Evolutionary conservation across 2,888 invertebrate species (phyloP).

Genomic region (Noctua janthina): DNA sequence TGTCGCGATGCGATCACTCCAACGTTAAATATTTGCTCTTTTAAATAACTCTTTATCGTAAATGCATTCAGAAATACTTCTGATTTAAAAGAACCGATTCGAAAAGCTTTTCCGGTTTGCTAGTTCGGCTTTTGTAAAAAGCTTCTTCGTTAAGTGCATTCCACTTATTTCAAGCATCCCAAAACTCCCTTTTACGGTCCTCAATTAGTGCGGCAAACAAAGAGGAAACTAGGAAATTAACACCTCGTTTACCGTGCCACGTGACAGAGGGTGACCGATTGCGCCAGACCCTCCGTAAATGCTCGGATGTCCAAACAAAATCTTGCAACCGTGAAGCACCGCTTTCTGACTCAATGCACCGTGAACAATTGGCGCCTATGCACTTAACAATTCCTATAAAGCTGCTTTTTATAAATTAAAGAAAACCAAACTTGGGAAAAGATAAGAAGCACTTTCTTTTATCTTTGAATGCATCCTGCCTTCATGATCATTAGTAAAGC

Average conservation of each 20-base stretch:
- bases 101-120: slow-evolving; percentile 42
- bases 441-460: slow-evolving; percentile 87
- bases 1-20: slow-evolving; percentile 75
- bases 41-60: slow-evolving; percentile 63
- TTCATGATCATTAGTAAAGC: slow-evolving; percentile 85
- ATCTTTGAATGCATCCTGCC: slow-evolving; percentile 83
- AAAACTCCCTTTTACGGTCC: slow-evolving; percentile 64
- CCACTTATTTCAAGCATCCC: slow-evolving; percentile 61
- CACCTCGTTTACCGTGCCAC: slow-evolving; percentile 80
- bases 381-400: slow-evolving; percentile 65
- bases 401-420: slow-evolving; percentile 58
- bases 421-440: slow-evolving; percentile 69
- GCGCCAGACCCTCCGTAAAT: slow-evolving; percentile 72
- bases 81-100: slow-evolving; percentile 29
- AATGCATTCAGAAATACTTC: slow-evolving; percentile 52
- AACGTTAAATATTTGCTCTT: slow-evolving; percentile 74
- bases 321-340: slow-evolving; percentile 77
- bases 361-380: slow-evolving; percentile 78
- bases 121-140: slow-evolving; percentile 47
- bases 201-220: slow-evolving; percentile 74
- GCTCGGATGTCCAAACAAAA: slow-evolving; percentile 75
- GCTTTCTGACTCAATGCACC: slow-evolving; percentile 78
- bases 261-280: slow-evolving; percentile 82
- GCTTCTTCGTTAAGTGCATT: slow-evolving; percentile 57
- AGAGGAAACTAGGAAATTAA: slow-evolving; percentile 76